Evolutionary conservation across 2,888 invertebrate genomes (phyloP).

Genomic region (Dolichomitus sp.): DNA sequence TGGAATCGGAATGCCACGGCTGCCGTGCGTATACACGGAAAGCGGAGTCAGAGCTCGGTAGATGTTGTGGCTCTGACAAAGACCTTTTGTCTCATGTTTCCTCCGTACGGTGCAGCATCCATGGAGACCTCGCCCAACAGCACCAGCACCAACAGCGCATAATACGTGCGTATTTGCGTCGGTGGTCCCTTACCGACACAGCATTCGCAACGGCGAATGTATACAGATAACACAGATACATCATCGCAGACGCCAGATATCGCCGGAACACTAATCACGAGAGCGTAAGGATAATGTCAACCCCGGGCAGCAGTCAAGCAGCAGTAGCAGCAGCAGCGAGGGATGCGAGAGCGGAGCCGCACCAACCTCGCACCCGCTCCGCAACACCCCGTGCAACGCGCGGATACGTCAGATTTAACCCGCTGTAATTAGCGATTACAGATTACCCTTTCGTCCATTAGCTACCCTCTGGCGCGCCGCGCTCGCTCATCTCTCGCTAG

Average conservation of each 20-base stretch:
- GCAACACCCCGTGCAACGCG: conserved; percentile 44
- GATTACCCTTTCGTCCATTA: conserved; percentile 81
- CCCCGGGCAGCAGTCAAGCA: conserved; percentile 53
- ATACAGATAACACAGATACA: conserved; percentile 47
- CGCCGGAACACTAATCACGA: conserved; percentile 71
- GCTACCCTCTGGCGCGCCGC: conserved; percentile 62
- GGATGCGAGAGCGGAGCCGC: conserved; percentile 28
- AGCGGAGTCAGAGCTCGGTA: conserved; percentile 1
- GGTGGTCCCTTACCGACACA: conserved; percentile 45
- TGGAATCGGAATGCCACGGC: conserved; percentile 3
- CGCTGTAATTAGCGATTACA: conserved; percentile 81
- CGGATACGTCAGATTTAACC: conserved; percentile 80
- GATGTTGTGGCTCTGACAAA: conserved; percentile 65
- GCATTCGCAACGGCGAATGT: conserved; percentile 40
- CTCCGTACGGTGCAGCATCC: conserved; percentile 40
- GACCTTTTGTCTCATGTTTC: conserved; percentile 70
- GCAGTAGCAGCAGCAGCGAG: conserved; percentile 1
- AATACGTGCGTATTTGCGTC: conserved; percentile 1
- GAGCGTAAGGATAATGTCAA: conserved; percentile 73
- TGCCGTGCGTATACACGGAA: conserved; percentile 4
- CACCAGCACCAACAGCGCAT: conserved; percentile 1
- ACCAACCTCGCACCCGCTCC: conserved; percentile 6
- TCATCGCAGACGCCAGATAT: conserved; percentile 66
- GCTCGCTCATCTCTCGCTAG: conserved; percentile 38
- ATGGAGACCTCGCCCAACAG: conserved; percentile 21